Evolutionary conservation across 53 echinoderm and acorn worm genomes (phyloP).

Genomic region (Arbacia lixula): DNA sequence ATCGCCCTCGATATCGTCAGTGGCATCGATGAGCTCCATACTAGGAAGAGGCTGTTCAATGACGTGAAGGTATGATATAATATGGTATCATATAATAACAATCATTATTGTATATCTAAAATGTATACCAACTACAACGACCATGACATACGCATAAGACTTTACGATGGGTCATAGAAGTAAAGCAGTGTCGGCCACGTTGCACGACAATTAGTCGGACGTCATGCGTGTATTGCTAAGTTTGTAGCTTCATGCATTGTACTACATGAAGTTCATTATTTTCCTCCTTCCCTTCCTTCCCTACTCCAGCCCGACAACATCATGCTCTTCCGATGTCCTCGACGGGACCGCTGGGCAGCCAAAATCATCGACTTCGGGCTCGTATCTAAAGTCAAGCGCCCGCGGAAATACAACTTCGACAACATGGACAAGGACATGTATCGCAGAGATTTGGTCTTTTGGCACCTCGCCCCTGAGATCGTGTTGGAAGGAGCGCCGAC

Average conservation of each 20-base stretch:
- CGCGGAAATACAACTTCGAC: background rate
- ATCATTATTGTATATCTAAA: too few species aligned
- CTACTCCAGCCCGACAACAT: background rate
- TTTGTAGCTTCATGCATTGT: too few species aligned
- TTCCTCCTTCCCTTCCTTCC: too few species aligned
- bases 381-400: background rate
- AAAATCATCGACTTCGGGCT: slow-evolving; percentile 41
- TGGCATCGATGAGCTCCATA: slow-evolving; percentile 3
- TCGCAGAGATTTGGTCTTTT: background rate
- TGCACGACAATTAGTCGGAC: too few species aligned
- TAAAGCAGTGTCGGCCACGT: too few species aligned
- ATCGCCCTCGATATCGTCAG: slow-evolving; percentile 5
- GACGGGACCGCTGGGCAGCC: slow-evolving; percentile 9
- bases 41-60: background rate
- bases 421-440: background rate
- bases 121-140: too few species aligned
- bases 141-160: too few species aligned
- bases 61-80: slow-evolving; percentile 29
- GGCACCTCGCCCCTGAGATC: slow-evolving; percentile 13
- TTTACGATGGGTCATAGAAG: too few species aligned
- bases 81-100: too few species aligned
- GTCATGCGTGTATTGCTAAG: too few species aligned
- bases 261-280: too few species aligned
- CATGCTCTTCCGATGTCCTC: background rate
- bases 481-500: background rate